Percentiles rank a stretch among this genome's conserved stretches.
Evolutionary conservation across 2,797 vertebrate genomes (phyloP).

Genomic region (Gobio occitaniae): DNA sequence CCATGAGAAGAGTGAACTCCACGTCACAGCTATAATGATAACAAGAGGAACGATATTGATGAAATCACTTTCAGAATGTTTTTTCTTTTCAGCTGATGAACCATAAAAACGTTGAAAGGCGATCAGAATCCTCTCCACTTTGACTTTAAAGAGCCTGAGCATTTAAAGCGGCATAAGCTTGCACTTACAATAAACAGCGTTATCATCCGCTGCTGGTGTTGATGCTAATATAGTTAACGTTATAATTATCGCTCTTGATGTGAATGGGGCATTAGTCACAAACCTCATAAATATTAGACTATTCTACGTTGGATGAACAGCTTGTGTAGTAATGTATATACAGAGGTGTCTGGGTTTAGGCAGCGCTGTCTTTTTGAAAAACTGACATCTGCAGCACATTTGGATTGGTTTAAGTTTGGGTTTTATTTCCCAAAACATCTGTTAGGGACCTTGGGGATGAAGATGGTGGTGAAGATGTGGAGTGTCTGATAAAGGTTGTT

Average conservation of each 20-base stretch:
- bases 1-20: not conserved
- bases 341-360: not conserved
- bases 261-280: not conserved
- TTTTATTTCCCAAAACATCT: constrained; percentile 45
- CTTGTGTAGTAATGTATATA: not conserved
- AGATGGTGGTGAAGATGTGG: not conserved
- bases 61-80: not conserved
- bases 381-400: constrained; percentile 27
- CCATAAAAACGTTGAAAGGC: not conserved
- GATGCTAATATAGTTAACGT: not conserved
- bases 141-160: not conserved
- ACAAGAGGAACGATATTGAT: not conserved
- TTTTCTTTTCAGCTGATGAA: not conserved
- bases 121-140: not conserved
- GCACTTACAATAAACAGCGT: not conserved
- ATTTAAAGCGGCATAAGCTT: not conserved
- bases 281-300: not conserved
- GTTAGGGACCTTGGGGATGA: constrained; percentile 22
- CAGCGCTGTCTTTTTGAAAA: not conserved
- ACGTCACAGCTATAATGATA: not conserved
- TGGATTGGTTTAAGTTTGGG: constrained; percentile 15
- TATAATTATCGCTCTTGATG: not conserved
- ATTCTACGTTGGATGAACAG: not conserved
- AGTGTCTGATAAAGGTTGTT: constrained; percentile 13
- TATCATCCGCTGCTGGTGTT: not conserved